Percentiles rank a stretch among this genome's conserved stretches.
Evolutionary conservation across 2,797 vertebrate species (phyloP).

Genomic region (Peromyscus nudipes): DNA sequence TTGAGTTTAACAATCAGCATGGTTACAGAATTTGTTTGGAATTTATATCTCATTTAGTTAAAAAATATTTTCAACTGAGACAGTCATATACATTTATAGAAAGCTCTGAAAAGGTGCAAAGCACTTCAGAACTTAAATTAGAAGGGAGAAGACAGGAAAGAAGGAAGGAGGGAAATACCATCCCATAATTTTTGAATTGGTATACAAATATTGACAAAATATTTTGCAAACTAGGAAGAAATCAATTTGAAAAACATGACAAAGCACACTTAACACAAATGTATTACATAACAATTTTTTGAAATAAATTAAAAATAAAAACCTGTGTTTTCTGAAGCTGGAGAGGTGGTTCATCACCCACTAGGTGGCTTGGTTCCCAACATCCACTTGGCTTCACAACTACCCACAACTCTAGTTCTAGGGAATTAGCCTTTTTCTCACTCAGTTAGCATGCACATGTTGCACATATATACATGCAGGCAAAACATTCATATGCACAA

Average conservation of each 20-base stretch:
- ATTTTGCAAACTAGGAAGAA: slow-evolving; percentile 22
- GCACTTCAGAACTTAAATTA: not conserved
- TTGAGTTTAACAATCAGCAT: not conserved
- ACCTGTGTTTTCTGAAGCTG: not conserved
- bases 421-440: not conserved
- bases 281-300: not conserved
- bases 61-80: not conserved
- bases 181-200: slow-evolving; percentile 51
- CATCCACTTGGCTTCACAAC: not conserved
- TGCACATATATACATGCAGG: too few species aligned
- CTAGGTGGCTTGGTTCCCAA: not conserved
- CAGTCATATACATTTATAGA: not conserved
- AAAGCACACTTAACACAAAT: not conserved
- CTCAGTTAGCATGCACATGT: not conserved
- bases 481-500: not conserved
- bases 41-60: not conserved
- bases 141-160: not conserved
- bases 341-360: not conserved
- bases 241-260: not conserved
- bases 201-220: not conserved
- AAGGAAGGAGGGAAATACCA: not conserved
- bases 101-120: slow-evolving; percentile 12
- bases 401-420: not conserved
- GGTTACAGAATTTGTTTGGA: slow-evolving; percentile 29
- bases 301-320: slow-evolving; percentile 12